Base-by-base conservation (phyloP, 2,888 invertebrate species). In the Amaurobius ferox region DNA sequence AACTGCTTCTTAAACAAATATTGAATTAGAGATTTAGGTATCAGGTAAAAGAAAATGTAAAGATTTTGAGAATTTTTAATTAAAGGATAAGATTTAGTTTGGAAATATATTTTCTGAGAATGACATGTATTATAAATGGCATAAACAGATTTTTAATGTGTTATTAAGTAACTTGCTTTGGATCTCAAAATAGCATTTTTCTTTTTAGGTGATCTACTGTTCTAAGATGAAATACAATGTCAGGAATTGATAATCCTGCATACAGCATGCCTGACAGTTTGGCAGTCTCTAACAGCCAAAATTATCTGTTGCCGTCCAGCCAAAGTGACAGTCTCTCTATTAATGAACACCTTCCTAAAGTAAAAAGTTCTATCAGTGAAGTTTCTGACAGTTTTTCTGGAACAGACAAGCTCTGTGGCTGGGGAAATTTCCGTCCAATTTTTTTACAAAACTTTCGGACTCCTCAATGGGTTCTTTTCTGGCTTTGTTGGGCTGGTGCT, bases 381-480 rank as follows among this genome's bases (percentile, higher is more conserved):
- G 29, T 83, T 0, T 83, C 83, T 0, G 83, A 83, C 61, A 83
- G 83, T 29, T 83, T 83, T 86, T 89, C 89, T 7, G 90, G 90
- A 23, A 89, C 90, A 3, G 89, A 89, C 19, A 89, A 88, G 28
- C 77, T 88, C 9, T 95, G 95, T 90, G 95, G 95, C 35, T 95
- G 95, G 95, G 93, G 94, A 5, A 91, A 93, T 89, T 93, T 94
- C 90, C 92, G 93, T 77, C 95, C 95, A 0, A 72, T 72, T 32
- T 90, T 91, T 61, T 92, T 95, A 88, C 95, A 95, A 91, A 91
- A 93, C 73, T 95, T 95, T 91, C 93, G 95, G 26, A 94, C 94
- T 0, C 94, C 95, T n/a, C 95, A 95, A 90, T 95, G 95, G 95
- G 94, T 95, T 26, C 93, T 96, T 2, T 95, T 95, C 91, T 95